phyloP scores from a whole-genome alignment of 2,888 invertebrate genomes.

The Latrodectus hesperus region DNA sequence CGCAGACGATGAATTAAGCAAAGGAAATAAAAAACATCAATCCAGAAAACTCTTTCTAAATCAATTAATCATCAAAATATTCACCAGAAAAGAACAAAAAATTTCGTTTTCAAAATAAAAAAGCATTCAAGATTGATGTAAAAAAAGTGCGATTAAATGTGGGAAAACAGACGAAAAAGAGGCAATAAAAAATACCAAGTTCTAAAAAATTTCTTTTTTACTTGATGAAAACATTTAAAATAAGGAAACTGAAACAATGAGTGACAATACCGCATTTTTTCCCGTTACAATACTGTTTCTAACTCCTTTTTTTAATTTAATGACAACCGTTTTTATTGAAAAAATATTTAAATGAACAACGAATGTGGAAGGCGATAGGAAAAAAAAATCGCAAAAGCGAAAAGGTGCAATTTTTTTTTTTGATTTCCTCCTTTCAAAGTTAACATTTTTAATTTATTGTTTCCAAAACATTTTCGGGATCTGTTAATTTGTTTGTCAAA shows the following conservation, averaged over 20 bases:
- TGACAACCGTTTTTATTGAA: constrained; percentile 23
- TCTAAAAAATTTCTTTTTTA: constrained; percentile 21
- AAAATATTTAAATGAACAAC: constrained; percentile 61
- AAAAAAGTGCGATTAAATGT: constrained; percentile 57
- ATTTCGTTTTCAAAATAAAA: constrained; percentile 21
- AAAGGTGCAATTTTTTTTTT: constrained; percentile 11
- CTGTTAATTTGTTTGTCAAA: constrained; percentile 65
- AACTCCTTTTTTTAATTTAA: constrained; percentile 29
- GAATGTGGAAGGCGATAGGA: constrained; percentile 14
- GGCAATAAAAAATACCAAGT: constrained; percentile 20
- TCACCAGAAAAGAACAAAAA: constrained; percentile 40
- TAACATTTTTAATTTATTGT: constrained; percentile 67
- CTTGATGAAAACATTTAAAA: constrained; percentile 65
- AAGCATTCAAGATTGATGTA: constrained; percentile 23
- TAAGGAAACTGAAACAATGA: constrained; percentile 68
- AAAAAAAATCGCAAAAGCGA: constrained; percentile 16
- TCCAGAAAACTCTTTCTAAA: constrained; percentile 62
- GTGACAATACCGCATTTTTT: constrained; percentile 56
- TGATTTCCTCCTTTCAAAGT: constrained; percentile 11
- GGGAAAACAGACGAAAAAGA: constrained; percentile 52
- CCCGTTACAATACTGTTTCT: constrained; percentile 15
- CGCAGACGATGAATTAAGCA: constrained; percentile 10
- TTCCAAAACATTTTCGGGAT: constrained; percentile 34
- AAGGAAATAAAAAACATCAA: constrained; percentile 17
- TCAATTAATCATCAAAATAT: constrained; percentile 67